These are phyloP conservation scores for Lagodon rhomboides DNA, from an alignment of 2,797 vertebrate genomes.

Conservation along the genomic window DNA sequence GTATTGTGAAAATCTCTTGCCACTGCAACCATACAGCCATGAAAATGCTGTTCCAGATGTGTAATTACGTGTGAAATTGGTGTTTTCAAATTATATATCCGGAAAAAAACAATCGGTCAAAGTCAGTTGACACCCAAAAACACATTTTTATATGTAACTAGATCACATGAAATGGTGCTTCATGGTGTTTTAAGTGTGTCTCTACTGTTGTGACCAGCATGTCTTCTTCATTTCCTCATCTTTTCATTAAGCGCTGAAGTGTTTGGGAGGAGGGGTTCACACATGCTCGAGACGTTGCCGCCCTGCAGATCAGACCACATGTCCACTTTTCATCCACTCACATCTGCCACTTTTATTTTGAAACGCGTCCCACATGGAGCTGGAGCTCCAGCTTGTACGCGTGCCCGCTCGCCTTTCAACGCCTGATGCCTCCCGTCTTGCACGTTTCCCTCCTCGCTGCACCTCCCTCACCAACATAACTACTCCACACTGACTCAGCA, in stretches of 20 bases:
- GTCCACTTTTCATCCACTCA: slow-evolving; percentile 26
- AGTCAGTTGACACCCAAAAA: neutral
- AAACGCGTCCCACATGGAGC: slow-evolving; percentile 9
- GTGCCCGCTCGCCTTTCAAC: slow-evolving; percentile 41
- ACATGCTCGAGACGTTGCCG: slow-evolving; percentile 18
- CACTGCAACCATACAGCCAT: neutral
- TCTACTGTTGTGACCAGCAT: neutral
- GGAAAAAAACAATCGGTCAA: too few species aligned
- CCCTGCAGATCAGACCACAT: slow-evolving; percentile 40
- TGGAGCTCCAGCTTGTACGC: slow-evolving; percentile 5
- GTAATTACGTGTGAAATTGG: neutral
- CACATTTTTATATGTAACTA: neutral
- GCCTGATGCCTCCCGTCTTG: neutral
- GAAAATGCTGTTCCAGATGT: neutral
- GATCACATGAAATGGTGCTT: neutral
- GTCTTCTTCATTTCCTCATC: neutral
- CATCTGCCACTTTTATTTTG: slow-evolving; percentile 36
- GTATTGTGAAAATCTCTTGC: too few species aligned
- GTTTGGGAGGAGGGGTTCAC: slow-evolving; percentile 43
- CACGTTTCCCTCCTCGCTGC: slow-evolving; percentile 26
- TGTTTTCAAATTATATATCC: too few species aligned
- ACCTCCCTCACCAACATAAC: slow-evolving; percentile 27
- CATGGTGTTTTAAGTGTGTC: neutral
- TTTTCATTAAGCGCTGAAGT: neutral
- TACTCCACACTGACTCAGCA: slow-evolving; percentile 77